phyloP scores from a whole-genome alignment of 2,888 invertebrate genomes.

The Phalangium opilio region DNA sequence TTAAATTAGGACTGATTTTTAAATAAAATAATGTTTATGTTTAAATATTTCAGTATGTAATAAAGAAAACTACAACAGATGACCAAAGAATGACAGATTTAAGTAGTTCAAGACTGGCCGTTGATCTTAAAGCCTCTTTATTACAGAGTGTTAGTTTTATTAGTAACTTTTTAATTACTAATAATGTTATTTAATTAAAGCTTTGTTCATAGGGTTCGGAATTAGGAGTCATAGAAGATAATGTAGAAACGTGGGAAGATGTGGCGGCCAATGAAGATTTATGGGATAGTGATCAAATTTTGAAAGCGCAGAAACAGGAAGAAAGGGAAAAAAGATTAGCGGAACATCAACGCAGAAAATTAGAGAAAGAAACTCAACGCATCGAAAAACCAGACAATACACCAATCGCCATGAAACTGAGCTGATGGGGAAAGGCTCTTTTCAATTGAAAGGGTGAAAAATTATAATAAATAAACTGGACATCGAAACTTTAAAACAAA shows the following conservation, averaged over 20 bases:
- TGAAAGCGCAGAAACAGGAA: constrained; percentile 10
- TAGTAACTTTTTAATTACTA: no score
- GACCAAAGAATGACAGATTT: no score
- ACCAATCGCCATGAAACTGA: background rate
- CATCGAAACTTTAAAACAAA: no score
- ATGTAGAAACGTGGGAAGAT: constrained; percentile 12
- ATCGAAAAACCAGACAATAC: constrained; percentile 1
- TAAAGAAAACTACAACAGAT: no score
- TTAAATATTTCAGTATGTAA: no score
- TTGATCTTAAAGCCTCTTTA: no score
- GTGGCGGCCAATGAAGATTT: constrained; percentile 6
- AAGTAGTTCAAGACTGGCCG: no score
- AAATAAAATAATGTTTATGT: no score
- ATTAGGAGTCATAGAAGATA: constrained; percentile 14
- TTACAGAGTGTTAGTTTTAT: no score
- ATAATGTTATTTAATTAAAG: background rate
- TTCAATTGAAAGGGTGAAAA: no score
- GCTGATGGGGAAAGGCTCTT: background rate
- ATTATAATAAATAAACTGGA: no score
- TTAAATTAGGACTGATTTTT: no score
- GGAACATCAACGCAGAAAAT: constrained; percentile 15
- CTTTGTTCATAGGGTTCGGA: constrained; percentile 9
- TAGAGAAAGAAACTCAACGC: constrained; percentile 10
- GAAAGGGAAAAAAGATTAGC: constrained; percentile 13
- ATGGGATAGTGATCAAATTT: constrained; percentile 12